Percentiles rank a stretch among this genome's conserved stretches.
Evolutionary conservation across 2,113 vertebrate genomes (phyloP).

Genomic region (Crotalus tigris): DNA sequence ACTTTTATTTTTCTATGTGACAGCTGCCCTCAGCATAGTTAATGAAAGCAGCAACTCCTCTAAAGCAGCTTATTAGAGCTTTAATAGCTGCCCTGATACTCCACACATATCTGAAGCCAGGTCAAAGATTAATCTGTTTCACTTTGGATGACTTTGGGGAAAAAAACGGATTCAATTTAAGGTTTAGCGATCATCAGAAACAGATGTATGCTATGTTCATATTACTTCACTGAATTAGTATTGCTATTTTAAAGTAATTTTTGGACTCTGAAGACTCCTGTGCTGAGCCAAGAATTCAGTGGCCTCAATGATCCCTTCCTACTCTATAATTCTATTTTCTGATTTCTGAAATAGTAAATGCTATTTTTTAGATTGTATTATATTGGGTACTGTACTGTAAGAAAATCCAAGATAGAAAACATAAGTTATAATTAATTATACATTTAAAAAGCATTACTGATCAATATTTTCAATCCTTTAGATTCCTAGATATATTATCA

Average conservation of each 20-base stretch:
- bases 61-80: not conserved
- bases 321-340: not conserved
- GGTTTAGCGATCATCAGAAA: not conserved
- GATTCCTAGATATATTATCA: slow-evolving; percentile 99
- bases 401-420: not conserved
- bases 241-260: not conserved
- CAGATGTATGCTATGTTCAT: not conserved
- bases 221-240: not conserved
- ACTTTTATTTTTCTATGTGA: not conserved
- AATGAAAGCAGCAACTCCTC: not conserved
- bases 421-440: not conserved
- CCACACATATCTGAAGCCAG: not conserved
- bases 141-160: not conserved
- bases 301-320: not conserved
- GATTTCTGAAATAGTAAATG: not conserved
- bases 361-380: not conserved
- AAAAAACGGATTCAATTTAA: not conserved
- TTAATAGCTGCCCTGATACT: not conserved
- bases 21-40: not conserved
- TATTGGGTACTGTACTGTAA: not conserved
- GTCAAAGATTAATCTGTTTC: not conserved
- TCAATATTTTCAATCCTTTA: slow-evolving; percentile 54
- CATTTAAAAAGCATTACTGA: slow-evolving; percentile 22
- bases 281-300: not conserved
- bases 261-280: not conserved